Evolutionary conservation across 2,888 invertebrate genomes (phyloP), one percentile per base, ranked within the genome.

Genomic region (Patella depressa): DNA sequence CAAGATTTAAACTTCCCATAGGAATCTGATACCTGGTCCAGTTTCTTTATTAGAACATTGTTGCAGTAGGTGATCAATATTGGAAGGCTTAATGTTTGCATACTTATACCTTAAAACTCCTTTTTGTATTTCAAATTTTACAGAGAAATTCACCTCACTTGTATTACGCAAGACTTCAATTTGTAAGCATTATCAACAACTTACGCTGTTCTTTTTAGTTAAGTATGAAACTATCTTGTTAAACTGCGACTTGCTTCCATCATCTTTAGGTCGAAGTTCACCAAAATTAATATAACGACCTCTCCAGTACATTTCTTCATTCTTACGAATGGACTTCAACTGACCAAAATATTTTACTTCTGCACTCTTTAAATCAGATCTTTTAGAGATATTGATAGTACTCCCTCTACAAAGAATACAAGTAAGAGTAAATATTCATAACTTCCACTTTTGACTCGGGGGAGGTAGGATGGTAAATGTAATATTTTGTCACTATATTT

Each of bases 141-240:
- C 4, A 34, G 34, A 34, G 34, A 34, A 34, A 34, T 0, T 5
- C 34, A 34, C 34, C 34, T 34, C 34, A 34, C 34, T 34, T 34
- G 34, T 5, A 34, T 45, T 45, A 45, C 4, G 34, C 4, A 45
- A 34, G 34, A 34, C 34, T 34, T 34, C 34, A 3, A 34, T 4
- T 34, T 34, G 34, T 34, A 34, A 45, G 34, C 34, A 45, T 4
- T 45, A 9, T 5, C 34, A 45, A 45, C 45, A 45, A 78, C 81
- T 76, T 78, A 84, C 84, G 75, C 80, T 79, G 57, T 84, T 78
- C 53, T 82, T 81, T 73, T 78, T 81, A 74, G 82, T 80, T 11
- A 85, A 81, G 76, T 85, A 83, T 29, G 82, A 82, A 74, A 82
- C 80, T n/a, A 85, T 79, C 65, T 83, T 84, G 57, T 83, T 79